A percentile compares a stretch with the other conserved stretches of the same genome.
Conservation (phyloP, 2,113 vertebrate genomes). For the Okapia johnstoni region DNA sequence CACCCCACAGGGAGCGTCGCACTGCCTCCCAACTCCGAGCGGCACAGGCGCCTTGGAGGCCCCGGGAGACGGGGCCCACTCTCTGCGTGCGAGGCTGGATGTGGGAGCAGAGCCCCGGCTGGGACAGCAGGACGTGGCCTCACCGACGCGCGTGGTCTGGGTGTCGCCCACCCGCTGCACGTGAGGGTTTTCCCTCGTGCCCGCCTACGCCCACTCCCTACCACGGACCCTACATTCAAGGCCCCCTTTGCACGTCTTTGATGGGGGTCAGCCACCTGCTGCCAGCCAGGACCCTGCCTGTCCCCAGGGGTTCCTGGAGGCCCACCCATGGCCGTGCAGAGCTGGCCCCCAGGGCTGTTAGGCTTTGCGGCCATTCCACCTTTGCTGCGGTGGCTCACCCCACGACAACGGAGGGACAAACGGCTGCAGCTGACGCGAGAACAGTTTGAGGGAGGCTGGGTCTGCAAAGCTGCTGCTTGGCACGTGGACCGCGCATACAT, state of each 20-base stretch:
- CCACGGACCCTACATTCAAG: neutral
- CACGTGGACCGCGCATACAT: rapidly evolving
- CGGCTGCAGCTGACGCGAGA: rapidly evolving
- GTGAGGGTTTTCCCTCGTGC: neutral
- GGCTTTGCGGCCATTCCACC: rapidly evolving
- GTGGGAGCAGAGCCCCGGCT: rapidly evolving
- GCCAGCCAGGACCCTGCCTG: neutral
- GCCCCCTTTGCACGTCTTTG: neutral
- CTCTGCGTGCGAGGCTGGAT: rapidly evolving
- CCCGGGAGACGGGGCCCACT: rapidly evolving
- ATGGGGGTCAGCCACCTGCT: neutral
- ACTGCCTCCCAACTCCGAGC: rapidly evolving
- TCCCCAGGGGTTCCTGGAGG: neutral
- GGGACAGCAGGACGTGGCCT: neutral
- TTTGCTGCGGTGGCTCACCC: neutral
- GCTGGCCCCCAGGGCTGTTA: neutral
- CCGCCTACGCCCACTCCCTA: neutral
- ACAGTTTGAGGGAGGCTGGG: rapidly evolving
- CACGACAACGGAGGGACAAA: rapidly evolving
- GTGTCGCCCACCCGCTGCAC: rapidly evolving
- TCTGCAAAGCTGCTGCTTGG: neutral
- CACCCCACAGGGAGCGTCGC: rapidly evolving
- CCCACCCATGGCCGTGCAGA: neutral
- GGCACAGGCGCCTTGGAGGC: neutral
- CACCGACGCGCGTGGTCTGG: rapidly evolving